Percentiles rank a stretch among this genome's conserved stretches.
Conservation (phyloP, 2,797 vertebrate genomes). For the Pelobates cultripes region DNA sequence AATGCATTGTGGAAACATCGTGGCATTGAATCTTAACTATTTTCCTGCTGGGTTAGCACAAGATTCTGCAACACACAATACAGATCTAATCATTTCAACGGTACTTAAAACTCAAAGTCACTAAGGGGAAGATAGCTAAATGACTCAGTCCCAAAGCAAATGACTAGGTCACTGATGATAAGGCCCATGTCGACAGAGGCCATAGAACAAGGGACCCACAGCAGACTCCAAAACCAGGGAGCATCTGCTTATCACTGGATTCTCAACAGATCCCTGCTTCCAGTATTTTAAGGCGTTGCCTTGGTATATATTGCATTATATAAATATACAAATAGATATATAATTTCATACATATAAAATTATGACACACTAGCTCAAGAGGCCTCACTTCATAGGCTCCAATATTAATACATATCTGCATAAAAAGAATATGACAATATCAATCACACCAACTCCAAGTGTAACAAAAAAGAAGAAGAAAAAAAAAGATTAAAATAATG, state of each 20-base stretch:
- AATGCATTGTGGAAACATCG: conserved; percentile 41
- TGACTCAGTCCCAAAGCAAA: conserved; percentile 45
- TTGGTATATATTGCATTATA: conserved; percentile 23
- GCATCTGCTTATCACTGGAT: conserved; percentile 7
- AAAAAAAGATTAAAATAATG: conserved; percentile 8
- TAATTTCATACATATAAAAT: not conserved
- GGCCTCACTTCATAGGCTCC: not conserved
- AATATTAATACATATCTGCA: not conserved
- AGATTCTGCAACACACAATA: not conserved
- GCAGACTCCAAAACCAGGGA: conserved; percentile 21
- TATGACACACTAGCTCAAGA: conserved; percentile 14
- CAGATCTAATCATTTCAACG: conserved; percentile 26
- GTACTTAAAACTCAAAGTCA: conserved; percentile 26
- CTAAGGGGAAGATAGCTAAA: conserved; percentile 1
- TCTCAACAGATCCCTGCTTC: not conserved
- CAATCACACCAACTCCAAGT: conserved; percentile 1
- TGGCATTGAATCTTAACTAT: conserved; percentile 20
- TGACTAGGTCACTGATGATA: conserved; percentile 44
- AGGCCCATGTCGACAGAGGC: conserved; percentile 46
- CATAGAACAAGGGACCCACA: conserved; percentile 28
- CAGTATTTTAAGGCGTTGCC: conserved; percentile 46
- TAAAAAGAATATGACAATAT: not conserved
- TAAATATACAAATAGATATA: not conserved
- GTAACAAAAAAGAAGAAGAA: not conserved
- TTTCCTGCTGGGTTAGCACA: not conserved